phyloP scores from a whole-genome alignment of 2,113 vertebrate genomes.

The Pedionomus torquatus region DNA sequence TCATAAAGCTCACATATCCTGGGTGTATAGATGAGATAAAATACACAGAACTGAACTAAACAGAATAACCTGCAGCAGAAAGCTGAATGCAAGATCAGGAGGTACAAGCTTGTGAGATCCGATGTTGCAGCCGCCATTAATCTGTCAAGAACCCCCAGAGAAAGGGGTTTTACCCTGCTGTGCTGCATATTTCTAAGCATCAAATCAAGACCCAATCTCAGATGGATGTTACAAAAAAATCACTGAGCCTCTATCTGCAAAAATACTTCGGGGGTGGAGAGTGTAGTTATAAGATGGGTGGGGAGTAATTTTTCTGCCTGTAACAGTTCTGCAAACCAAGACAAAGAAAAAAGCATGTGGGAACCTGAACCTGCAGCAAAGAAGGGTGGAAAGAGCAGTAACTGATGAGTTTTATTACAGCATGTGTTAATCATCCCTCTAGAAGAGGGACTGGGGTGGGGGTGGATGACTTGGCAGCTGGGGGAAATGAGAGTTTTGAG shows the following conservation, averaged over 20 bases:
- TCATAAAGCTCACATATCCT: background rate
- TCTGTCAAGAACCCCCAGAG: background rate
- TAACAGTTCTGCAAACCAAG: background rate
- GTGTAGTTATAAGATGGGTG: background rate
- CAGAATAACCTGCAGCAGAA: background rate
- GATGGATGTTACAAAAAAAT: background rate
- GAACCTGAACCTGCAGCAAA: constrained; percentile 42
- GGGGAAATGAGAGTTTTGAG: background rate
- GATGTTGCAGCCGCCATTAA: background rate
- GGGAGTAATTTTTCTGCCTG: constrained; percentile 17
- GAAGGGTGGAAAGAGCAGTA: constrained; percentile 5
- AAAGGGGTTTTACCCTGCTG: background rate
- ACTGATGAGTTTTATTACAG: constrained; percentile 2
- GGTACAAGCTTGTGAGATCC: background rate
- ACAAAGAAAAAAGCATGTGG: background rate
- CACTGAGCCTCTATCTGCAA: background rate
- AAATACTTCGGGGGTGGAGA: constrained; percentile 23
- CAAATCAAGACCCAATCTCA: background rate
- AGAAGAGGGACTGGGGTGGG: background rate
- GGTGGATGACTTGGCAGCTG: constrained; percentile 46
- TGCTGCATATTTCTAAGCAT: fast-evolving
- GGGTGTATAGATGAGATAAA: background rate
- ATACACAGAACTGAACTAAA: background rate
- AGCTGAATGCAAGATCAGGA: background rate
- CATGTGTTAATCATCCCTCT: constrained; percentile 35